Evolutionary conservation across 2,888 invertebrate species (phyloP), one percentile per base, ranked within the genome.

Genomic region (Dicycla oo): DNA sequence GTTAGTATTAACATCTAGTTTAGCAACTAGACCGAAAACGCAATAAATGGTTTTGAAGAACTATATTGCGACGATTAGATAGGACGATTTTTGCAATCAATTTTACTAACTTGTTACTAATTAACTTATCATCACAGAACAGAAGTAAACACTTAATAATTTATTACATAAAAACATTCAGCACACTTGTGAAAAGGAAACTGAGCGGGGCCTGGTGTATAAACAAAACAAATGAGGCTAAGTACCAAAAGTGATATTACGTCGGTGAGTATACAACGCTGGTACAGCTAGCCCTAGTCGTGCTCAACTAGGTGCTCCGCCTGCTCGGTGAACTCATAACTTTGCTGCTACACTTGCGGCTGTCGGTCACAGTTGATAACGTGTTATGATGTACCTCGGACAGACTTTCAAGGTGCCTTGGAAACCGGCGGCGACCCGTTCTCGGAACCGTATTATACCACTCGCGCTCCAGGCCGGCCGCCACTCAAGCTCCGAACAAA

Each of bases 321-420:
- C 45, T 62, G 62, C 58, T 38, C 38, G 13, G 20, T 3, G 47
- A 23, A 47, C 30, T 69, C 69, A 26, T 38, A 15, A 40, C 67
- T 26, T 49, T 57, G 47, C 51, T 20, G 47, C 6, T 10, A 18
- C 34, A n/a, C 11, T 4, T 10, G 38, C 26, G 30, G 43, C n/a
- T 18, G 40, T n/a, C n/a, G 26, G 64, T 57, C 80, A 79, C 72
- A 72, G 57, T 61, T 68, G 70, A 63, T 69, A 68, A 70, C 51
- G 54, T 64, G 67, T 64, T 54, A 67, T 51, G 67, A 56, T 60
- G 43, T 15, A 61, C 18, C 20, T 58, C 56, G 43, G 56, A 34
- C 26, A 65, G 47, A 45, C 34, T 57, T n/a, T 70, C 34, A 65
- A 26, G 34, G 51, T 40, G n/a, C 20, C 26, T 20, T 53, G 30